Conservation (phyloP, 2,888 invertebrate genomes). For the Lasioglossum oenotherae region DNA sequence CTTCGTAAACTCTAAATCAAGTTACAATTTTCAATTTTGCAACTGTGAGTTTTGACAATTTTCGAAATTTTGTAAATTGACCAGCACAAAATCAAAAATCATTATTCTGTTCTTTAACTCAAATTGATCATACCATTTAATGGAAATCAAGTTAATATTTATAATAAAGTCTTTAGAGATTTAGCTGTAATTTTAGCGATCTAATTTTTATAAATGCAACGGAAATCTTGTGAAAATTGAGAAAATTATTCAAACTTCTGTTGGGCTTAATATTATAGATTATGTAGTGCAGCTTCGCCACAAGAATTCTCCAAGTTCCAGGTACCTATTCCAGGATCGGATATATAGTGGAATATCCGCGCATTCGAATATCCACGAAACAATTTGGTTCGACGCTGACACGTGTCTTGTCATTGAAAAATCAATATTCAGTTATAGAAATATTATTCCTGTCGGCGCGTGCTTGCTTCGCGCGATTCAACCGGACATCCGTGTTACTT, state of each 20-base stretch:
- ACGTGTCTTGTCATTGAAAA: neutral
- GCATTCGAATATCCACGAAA: conserved; percentile 30
- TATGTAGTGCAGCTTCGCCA: conserved; percentile 8
- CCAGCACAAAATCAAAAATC: neutral
- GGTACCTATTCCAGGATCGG: conserved; percentile 7
- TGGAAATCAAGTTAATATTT: neutral
- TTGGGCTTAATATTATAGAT: conserved; percentile 16
- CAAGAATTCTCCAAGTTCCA: conserved; percentile 21
- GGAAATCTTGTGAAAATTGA: neutral
- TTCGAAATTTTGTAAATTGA: neutral
- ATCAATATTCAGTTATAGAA: conserved; percentile 21
- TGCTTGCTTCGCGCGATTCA: conserved; percentile 31
- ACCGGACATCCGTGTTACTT: conserved; percentile 57
- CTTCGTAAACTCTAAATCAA: neutral
- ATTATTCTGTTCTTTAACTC: neutral
- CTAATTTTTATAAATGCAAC: neutral
- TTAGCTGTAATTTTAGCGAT: neutral
- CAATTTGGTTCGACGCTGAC: neutral
- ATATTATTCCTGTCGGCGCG: conserved; percentile 26
- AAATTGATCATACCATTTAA: neutral
- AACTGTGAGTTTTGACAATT: neutral
- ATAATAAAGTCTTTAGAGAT: neutral
- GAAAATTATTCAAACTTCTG: conserved; percentile 28
- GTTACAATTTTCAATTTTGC: neutral
- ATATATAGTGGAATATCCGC: conserved; percentile 18